Evolutionary conservation across 2,888 invertebrate species (phyloP).

Genomic region (Apodemia zela): DNA sequence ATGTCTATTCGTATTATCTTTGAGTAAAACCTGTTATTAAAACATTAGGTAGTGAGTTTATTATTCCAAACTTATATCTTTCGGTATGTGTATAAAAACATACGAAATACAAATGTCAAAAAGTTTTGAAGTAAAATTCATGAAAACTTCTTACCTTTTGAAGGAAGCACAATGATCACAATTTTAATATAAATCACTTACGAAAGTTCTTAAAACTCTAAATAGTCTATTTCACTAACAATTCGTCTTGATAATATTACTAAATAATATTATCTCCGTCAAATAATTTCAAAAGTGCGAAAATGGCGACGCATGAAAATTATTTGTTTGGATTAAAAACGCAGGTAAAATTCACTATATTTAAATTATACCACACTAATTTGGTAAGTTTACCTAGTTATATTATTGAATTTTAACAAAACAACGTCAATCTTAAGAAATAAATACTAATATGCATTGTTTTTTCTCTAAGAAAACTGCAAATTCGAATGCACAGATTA

Average conservation of each 20-base stretch:
- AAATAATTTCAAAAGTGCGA: constrained; percentile 40
- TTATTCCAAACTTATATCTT: too few relatives aligned
- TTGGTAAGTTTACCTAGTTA: not conserved
- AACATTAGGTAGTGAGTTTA: too few relatives aligned
- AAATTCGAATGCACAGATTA: constrained; percentile 14
- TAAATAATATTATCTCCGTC: constrained; percentile 9
- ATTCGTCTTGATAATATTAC: not conserved
- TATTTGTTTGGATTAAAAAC: constrained; percentile 19
- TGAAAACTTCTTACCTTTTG: constrained; percentile 12
- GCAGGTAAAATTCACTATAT: not conserved
- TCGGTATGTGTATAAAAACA: too few relatives aligned
- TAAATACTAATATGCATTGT: constrained; percentile 2
- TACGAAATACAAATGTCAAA: constrained; percentile 3
- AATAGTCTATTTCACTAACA: not conserved
- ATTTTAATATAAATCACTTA: constrained; percentile 1
- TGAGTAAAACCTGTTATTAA: too few relatives aligned
- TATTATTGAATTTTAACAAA: not conserved
- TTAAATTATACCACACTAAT: constrained; percentile 4
- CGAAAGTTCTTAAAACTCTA: not conserved
- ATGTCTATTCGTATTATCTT: too few relatives aligned
- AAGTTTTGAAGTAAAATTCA: constrained; percentile 6
- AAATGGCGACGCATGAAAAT: constrained; percentile 48
- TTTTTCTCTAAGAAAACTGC: constrained; percentile 12
- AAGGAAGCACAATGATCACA: constrained; percentile 13
- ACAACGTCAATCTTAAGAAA: constrained; percentile 2